These are phyloP conservation scores for Pristionchus entomophagus DNA, from an alignment of 2,888 invertebrate species.

Conservation along the genomic window DNA sequence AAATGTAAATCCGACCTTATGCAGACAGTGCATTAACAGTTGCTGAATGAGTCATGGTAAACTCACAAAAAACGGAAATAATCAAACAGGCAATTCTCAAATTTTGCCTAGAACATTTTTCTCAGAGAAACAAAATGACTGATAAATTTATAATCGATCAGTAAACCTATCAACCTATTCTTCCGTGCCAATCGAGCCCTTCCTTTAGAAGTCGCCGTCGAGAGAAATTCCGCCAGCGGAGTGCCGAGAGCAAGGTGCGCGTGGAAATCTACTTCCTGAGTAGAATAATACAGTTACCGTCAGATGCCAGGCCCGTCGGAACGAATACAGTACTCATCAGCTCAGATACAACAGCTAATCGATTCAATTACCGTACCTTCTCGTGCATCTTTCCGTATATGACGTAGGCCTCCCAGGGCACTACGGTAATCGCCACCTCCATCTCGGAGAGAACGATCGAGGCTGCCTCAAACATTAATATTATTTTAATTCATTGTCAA, in stretches of 20 bases:
- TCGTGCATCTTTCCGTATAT: constrained; percentile 56
- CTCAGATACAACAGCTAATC: too few relatives aligned
- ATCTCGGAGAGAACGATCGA: constrained; percentile 83
- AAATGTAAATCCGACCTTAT: too few relatives aligned
- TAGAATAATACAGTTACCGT: background rate
- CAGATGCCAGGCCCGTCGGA: background rate
- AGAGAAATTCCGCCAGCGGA: background rate
- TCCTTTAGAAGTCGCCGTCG: background rate
- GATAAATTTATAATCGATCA: background rate
- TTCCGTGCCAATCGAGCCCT: constrained; percentile 11
- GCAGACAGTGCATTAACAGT: too few relatives aligned
- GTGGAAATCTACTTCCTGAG: constrained; percentile 58
- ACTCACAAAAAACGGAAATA: background rate
- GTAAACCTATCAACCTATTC: background rate
- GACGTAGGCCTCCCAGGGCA: constrained; percentile 83
- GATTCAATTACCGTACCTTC: background rate
- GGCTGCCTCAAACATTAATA: constrained; percentile 82
- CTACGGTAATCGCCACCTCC: constrained; percentile 80
- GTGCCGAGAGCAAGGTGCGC: constrained; percentile 57
- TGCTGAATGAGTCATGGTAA: too few relatives aligned
- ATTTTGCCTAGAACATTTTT: background rate
- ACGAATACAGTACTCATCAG: background rate
- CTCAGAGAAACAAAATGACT: background rate
- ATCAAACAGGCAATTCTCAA: background rate
- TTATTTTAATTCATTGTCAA: too few relatives aligned